Percentiles rank a stretch among this genome's conserved stretches.
phyloP scores from a whole-genome alignment of 2,113 vertebrate genomes.

The Malurus cyaneus region DNA sequence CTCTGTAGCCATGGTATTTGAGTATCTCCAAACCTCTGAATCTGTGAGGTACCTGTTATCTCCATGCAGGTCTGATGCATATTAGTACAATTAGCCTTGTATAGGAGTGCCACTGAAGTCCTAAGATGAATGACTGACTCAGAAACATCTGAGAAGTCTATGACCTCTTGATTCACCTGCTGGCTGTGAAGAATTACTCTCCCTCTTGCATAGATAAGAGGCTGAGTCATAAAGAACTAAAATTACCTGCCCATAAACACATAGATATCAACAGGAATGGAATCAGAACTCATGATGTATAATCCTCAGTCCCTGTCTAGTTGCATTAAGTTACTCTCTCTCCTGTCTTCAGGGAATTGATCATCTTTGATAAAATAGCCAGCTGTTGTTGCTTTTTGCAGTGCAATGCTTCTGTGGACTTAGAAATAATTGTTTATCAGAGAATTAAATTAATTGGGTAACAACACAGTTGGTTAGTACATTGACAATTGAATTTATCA shows the following conservation, averaged over 20 bases:
- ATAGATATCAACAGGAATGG: neutral
- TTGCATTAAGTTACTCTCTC: neutral
- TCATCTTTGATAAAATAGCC: neutral
- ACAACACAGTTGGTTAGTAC: neutral
- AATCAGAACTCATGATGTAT: neutral
- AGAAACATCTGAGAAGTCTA: neutral
- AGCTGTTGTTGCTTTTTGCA: neutral
- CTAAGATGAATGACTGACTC: neutral
- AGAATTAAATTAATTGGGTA: neutral
- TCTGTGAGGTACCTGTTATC: neutral
- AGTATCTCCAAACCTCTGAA: neutral
- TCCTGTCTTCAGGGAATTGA: neutral
- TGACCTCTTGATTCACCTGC: constrained; percentile 20
- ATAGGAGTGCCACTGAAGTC: neutral
- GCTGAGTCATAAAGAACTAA: neutral
- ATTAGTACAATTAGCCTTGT: neutral
- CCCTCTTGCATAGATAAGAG: neutral
- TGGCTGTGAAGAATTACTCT: neutral
- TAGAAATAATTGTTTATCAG: neutral
- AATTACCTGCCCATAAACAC: neutral
- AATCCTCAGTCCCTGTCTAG: neutral
- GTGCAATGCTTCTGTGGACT: neutral
- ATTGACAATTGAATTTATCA: neutral
- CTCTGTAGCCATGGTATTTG: neutral
- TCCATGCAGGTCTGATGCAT: neutral